Percentiles rank a stretch among this genome's conserved stretches.
Evolutionary conservation across 2,113 vertebrate genomes (phyloP).

Genomic region (Ceyx margarethae): DNA sequence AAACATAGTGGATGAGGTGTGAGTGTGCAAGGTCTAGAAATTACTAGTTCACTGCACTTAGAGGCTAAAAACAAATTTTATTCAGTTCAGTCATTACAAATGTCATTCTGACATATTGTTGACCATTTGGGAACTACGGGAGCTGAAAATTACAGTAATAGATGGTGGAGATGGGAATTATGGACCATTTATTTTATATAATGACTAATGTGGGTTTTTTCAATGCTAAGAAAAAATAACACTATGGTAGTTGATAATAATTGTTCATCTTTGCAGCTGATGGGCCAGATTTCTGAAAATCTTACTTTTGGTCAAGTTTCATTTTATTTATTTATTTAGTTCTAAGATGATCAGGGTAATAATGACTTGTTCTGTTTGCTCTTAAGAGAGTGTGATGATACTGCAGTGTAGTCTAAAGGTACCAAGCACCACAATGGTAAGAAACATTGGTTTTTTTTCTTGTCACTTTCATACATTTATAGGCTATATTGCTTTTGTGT

Average conservation of each 20-base stretch:
- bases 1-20: neutral
- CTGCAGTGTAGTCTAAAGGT: neutral
- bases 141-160: constrained; percentile 19
- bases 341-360: neutral
- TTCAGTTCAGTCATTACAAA: neutral
- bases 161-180: neutral
- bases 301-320: neutral
- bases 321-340: neutral
- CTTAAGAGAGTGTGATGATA: too few relatives aligned
- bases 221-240: neutral
- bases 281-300: neutral
- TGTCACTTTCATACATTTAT: neutral
- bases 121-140: neutral
- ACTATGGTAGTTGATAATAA: neutral
- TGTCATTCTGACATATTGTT: neutral
- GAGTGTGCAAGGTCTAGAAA: neutral
- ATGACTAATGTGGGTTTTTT: neutral
- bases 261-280: neutral
- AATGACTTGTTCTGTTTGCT: neutral
- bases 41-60: neutral
- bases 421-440: neutral
- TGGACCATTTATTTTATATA: neutral
- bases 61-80: neutral
- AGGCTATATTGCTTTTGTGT: neutral
- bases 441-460: neutral